These are phyloP conservation scores for Papilio helenus DNA, from an alignment of 1,140 invertebrate species.

Conservation along the genomic window DNA sequence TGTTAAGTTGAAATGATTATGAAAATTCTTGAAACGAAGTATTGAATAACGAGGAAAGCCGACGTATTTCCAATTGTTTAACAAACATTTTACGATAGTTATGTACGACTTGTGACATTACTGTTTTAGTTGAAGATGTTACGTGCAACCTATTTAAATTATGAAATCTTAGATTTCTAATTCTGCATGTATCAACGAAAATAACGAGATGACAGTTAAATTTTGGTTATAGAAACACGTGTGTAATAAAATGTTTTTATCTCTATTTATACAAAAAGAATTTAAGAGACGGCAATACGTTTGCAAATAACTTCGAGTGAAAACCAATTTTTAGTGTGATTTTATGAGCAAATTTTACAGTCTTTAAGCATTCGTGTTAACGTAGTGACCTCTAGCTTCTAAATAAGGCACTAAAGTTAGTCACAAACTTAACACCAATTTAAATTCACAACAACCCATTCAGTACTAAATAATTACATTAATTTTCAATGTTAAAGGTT, in stretches of 20 bases:
- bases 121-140: neutral
- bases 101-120: constrained; percentile 1
- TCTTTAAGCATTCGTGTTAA: too few relatives aligned
- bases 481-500: too few relatives aligned
- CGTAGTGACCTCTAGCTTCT: too few relatives aligned
- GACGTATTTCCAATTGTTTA: constrained; percentile 4
- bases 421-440: too few relatives aligned
- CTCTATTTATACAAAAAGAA: neutral
- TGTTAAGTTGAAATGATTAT: neutral
- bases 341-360: too few relatives aligned
- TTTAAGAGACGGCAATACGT: neutral
- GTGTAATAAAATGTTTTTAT: too few relatives aligned
- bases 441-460: too few relatives aligned
- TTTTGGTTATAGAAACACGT: neutral
- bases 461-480: too few relatives aligned
- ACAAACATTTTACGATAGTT: neutral
- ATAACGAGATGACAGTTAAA: neutral
- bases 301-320: neutral
- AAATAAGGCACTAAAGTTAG: too few relatives aligned
- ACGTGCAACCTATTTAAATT: neutral
- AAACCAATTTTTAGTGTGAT: too few relatives aligned
- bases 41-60: constrained; percentile 11
- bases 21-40: constrained; percentile 9
- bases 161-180: neutral
- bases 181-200: constrained; percentile 3